Evolutionary conservation across 2,797 vertebrate species (phyloP).

Genomic region (Smutsia temminckii): DNA sequence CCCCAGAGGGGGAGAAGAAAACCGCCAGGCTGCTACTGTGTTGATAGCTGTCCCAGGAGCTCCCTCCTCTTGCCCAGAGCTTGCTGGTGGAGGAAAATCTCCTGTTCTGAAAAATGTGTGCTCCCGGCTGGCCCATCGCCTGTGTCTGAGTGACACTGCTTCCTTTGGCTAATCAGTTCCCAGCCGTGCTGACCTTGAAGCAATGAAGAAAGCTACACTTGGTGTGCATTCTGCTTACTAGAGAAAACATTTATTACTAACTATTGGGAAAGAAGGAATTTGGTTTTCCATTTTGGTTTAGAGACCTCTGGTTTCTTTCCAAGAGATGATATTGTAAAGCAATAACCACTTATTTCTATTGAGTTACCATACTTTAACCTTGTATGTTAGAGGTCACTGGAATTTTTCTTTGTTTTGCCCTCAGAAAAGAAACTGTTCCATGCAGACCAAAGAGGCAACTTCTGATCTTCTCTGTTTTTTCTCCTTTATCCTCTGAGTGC

Average conservation of each 20-base stretch:
- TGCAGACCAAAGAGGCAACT: background rate
- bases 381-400: background rate
- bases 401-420: background rate
- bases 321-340: background rate
- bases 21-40: constrained; percentile 69
- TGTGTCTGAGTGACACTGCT: background rate
- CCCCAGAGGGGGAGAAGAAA: constrained; percentile 65
- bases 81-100: constrained; percentile 31
- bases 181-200: constrained; percentile 51
- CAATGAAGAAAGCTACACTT: background rate
- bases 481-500: background rate
- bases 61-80: background rate
- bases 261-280: background rate
- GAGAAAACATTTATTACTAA: constrained; percentile 20
- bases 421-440: background rate
- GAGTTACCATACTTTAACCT: background rate
- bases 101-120: background rate
- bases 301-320: constrained; percentile 1
- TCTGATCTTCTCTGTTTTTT: background rate
- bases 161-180: constrained; percentile 14
- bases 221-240: background rate
- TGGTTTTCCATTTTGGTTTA: constrained; percentile 28
- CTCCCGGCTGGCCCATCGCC: background rate
- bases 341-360: background rate
- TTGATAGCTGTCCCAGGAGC: constrained; percentile 44